These are phyloP conservation scores for Atrichornis clamosus DNA, from an alignment of 2,113 vertebrate species.

Conservation along the genomic window DNA sequence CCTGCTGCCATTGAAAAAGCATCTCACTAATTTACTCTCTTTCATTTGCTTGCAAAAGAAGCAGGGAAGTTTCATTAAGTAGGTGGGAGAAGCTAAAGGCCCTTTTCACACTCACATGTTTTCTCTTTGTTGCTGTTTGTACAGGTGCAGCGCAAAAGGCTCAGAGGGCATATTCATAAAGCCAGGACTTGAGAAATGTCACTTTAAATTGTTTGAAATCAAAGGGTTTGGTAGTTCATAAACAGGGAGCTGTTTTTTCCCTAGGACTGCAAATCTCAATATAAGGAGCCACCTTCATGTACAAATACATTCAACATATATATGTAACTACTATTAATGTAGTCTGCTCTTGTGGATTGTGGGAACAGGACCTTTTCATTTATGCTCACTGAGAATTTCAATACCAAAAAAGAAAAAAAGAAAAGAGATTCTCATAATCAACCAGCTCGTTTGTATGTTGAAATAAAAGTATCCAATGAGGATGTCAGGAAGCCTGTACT, in stretches of 20 bases:
- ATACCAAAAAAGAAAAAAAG: neutral
- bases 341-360: neutral
- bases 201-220: slow-evolving; percentile 49
- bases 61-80: slow-evolving; percentile 62
- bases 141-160: slow-evolving; percentile 62
- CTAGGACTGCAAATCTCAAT: slow-evolving; percentile 13
- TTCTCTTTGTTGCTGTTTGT: slow-evolving; percentile 71
- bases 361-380: neutral
- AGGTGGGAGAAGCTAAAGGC: slow-evolving; percentile 56
- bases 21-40: slow-evolving; percentile 60
- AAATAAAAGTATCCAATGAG: neutral
- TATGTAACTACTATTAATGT: neutral
- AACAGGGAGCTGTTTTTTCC: slow-evolving; percentile 1
- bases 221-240: slow-evolving; percentile 48
- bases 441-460: neutral
- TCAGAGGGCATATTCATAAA: slow-evolving; percentile 44
- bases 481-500: slow-evolving; percentile 11
- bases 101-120: slow-evolving; percentile 53
- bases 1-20: slow-evolving; percentile 18
- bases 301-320: neutral
- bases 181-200: slow-evolving; percentile 47
- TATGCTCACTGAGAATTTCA: neutral
- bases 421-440: neutral
- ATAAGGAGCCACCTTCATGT: neutral
- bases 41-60: slow-evolving; percentile 64